phyloP scores from a whole-genome alignment of 2,888 invertebrate genomes.

The Litoditis marina region DNA sequence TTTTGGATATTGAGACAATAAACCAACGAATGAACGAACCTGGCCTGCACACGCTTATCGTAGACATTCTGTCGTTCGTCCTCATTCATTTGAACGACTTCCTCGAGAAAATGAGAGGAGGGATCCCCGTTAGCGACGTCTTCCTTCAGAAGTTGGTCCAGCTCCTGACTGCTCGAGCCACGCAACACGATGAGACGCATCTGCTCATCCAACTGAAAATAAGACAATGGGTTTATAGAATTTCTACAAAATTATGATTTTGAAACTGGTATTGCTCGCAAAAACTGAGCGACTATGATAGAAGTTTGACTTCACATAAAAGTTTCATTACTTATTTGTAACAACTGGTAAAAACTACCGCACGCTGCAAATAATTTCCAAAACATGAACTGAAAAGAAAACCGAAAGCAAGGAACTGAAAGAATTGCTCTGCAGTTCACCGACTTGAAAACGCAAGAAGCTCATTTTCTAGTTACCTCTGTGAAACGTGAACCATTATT shows the following conservation, averaged over 20 bases:
- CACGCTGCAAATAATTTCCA: no score
- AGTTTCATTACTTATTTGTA: no score
- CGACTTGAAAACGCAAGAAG: no score
- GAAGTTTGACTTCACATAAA: no score
- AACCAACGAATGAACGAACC: constrained; percentile 7
- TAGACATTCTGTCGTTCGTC: constrained; percentile 21
- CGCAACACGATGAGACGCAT: constrained; percentile 16
- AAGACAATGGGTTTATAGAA: no score
- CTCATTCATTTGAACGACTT: constrained; percentile 26
- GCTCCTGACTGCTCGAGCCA: constrained; percentile 7
- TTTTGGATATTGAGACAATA: no score
- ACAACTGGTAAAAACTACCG: no score
- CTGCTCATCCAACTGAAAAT: constrained; percentile 25
- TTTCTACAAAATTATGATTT: no score
- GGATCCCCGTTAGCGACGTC: constrained; percentile 5
- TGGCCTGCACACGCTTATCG: constrained; percentile 25
- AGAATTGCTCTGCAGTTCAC: no score
- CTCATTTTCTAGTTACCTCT: not conserved
- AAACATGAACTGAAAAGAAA: no score
- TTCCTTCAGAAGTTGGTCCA: constrained; percentile 2
- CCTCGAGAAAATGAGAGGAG: constrained; percentile 15
- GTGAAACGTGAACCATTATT: not conserved
- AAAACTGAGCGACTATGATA: not conserved
- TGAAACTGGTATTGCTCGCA: no score
- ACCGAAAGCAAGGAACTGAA: no score